Percentiles rank a stretch among this genome's conserved stretches.
Evolutionary conservation across 2,113 vertebrate species (phyloP).

Genomic region (Hippocampus guttulatus): DNA sequence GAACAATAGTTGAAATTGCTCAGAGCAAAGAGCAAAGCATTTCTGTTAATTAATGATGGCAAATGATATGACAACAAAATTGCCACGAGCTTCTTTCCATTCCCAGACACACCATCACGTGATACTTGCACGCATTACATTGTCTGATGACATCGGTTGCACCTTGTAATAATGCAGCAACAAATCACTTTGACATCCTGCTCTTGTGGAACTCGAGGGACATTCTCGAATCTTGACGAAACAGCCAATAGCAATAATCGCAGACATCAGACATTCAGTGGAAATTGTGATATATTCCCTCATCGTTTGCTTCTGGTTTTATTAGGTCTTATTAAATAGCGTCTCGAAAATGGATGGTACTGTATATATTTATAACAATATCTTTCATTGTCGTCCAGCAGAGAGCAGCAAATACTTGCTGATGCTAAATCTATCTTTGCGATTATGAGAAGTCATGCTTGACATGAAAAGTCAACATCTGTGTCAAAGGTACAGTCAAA

Average conservation of each 20-base stretch:
- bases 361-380: conserved; percentile 14
- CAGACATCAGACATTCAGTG: neutral
- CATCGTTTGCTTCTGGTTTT: too few relatives aligned
- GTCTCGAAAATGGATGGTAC: conserved; percentile 23
- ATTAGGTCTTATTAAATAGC: neutral
- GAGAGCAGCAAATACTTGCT: conserved; percentile 6
- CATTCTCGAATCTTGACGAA: neutral
- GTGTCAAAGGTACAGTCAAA: neutral
- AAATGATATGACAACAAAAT: conserved; percentile 48
- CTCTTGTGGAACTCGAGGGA: conserved; percentile 1
- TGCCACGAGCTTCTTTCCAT: conserved; percentile 48
- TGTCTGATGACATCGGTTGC: conserved; percentile 19
- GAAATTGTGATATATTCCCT: too few relatives aligned
- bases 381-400: neutral
- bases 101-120: conserved; percentile 7
- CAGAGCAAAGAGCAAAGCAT: conserved; percentile 54
- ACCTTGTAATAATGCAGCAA: conserved; percentile 13
- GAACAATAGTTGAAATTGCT: conserved; percentile 31
- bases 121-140: conserved; percentile 28
- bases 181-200: conserved; percentile 32
- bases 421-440: neutral
- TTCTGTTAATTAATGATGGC: conserved; percentile 46
- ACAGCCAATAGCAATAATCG: neutral
- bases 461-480: neutral
- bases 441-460: neutral